These are phyloP conservation scores for Myiopsitta monachus DNA, from an alignment of 2,113 vertebrate species.

Conservation along the genomic window DNA sequence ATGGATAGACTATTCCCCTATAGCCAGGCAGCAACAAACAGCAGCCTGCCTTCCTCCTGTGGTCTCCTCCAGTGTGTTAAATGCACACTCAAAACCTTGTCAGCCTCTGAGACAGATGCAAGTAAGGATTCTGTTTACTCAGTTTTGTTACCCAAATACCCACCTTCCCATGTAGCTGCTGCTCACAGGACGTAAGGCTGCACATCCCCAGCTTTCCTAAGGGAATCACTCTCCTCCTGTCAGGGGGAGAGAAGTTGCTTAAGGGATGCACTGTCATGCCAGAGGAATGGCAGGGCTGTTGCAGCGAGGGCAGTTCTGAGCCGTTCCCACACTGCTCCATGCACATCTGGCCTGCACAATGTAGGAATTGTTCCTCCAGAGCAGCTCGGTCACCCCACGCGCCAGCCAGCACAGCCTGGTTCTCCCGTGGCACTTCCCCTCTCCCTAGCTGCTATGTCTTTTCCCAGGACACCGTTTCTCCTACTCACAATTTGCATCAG, in stretches of 20 bases:
- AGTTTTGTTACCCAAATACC: accelerated
- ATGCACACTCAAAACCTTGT: accelerated
- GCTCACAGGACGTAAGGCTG: not conserved
- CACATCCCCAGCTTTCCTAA: not conserved
- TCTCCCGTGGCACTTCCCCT: not conserved
- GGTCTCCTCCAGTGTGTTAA: not conserved
- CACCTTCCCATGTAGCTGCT: not conserved
- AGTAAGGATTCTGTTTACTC: not conserved
- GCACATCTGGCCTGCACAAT: not conserved
- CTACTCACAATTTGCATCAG: accelerated
- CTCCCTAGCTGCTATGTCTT: not conserved
- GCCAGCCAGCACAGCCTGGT: not conserved
- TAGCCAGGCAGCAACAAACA: not conserved
- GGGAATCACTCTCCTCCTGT: accelerated
- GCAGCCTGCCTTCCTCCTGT: not conserved
- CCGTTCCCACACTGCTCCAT: accelerated
- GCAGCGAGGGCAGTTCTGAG: accelerated
- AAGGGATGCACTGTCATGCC: accelerated
- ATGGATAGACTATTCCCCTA: not conserved
- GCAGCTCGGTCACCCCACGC: not conserved
- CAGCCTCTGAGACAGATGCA: not conserved
- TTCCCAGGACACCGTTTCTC: not conserved
- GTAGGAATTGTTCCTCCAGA: accelerated
- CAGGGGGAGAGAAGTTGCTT: accelerated
- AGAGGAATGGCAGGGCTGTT: accelerated